Conservation (phyloP, 2,888 invertebrate genomes). For the Hartigia nigra region DNA sequence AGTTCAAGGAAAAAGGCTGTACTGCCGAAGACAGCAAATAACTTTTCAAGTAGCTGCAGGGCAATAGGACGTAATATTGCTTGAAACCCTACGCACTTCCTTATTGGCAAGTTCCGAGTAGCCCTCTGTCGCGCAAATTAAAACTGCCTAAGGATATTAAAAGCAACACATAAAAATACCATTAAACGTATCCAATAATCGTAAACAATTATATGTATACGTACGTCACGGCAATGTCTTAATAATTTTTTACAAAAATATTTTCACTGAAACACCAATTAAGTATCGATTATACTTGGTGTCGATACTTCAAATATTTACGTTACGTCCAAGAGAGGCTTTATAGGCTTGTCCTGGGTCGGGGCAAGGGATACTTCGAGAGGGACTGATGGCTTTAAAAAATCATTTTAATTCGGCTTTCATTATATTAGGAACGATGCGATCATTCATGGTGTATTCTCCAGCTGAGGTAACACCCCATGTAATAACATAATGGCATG, state of each 20-base stretch:
- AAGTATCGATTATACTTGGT: not conserved
- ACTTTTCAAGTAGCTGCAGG: slow-evolving; percentile 35
- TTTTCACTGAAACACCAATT: not conserved
- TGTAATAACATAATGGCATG: slow-evolving; percentile 56
- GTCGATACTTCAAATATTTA: not conserved
- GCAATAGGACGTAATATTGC: slow-evolving; percentile 39
- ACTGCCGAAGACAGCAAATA: slow-evolving; percentile 34
- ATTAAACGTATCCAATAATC: not conserved
- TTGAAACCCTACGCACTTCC: slow-evolving; percentile 25
- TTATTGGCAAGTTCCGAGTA: slow-evolving; percentile 10
- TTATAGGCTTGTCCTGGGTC: not conserved
- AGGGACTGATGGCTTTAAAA: not conserved
- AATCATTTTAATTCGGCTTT: not conserved
- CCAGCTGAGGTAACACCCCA: slow-evolving; percentile 39
- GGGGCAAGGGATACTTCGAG: not conserved
- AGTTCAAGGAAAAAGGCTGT: not conserved
- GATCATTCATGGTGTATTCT: not conserved
- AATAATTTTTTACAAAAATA: not conserved
- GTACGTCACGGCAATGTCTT: not conserved
- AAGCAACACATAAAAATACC: not conserved
- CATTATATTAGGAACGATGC: not conserved
- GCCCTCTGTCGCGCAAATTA: not conserved
- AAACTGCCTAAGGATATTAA: not conserved
- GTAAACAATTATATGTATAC: not conserved
- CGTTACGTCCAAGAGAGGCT: not conserved